Evolutionary conservation across 1,140 invertebrate species (phyloP).

Genomic region (Drosophila dunni): DNA sequence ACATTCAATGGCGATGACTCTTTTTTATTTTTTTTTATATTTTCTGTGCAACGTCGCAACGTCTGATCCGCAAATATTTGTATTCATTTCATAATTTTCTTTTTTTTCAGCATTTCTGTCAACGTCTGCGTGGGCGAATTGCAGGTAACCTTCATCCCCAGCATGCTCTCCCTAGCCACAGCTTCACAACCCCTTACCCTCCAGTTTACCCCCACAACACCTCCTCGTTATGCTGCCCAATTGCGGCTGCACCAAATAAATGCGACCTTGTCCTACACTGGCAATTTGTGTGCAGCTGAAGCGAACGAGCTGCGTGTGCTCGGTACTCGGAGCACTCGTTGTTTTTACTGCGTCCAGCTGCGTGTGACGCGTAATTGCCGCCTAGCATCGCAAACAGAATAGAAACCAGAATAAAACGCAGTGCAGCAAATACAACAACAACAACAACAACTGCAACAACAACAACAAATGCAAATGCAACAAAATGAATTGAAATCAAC

Average conservation of each 20-base stretch:
- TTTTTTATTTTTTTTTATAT: slow-evolving; percentile 2
- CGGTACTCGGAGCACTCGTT: slow-evolving; percentile 5
- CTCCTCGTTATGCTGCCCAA: slow-evolving; percentile 47
- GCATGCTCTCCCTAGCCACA: slow-evolving; percentile 37
- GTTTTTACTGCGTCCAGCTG: slow-evolving; percentile 63
- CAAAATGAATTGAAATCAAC: slow-evolving; percentile 2
- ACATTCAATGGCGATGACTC: slow-evolving; percentile 44
- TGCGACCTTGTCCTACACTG: slow-evolving; percentile 80
- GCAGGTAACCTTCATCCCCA: slow-evolving; percentile 73
- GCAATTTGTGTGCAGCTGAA: slow-evolving; percentile 60
- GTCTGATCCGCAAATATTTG: slow-evolving; percentile 75
- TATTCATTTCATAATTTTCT: slow-evolving; percentile 75
- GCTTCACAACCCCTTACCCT: neutral
- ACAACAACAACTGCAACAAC: neutral
- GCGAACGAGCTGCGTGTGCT: slow-evolving; percentile 33
- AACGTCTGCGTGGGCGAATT: slow-evolving; percentile 51
- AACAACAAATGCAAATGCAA: slow-evolving; percentile 7
- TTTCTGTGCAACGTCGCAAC: slow-evolving; percentile 9
- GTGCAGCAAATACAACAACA: neutral
- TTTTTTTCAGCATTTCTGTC: slow-evolving; percentile 49
- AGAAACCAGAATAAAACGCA: slow-evolving; percentile 12
- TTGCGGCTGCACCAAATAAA: slow-evolving; percentile 77
- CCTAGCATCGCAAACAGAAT: slow-evolving; percentile 29
- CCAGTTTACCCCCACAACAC: too few species aligned
- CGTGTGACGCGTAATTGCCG: slow-evolving; percentile 74